Base-by-base conservation (phyloP, 2,888 invertebrate species). In the Drosophila peninsularis region DNA sequence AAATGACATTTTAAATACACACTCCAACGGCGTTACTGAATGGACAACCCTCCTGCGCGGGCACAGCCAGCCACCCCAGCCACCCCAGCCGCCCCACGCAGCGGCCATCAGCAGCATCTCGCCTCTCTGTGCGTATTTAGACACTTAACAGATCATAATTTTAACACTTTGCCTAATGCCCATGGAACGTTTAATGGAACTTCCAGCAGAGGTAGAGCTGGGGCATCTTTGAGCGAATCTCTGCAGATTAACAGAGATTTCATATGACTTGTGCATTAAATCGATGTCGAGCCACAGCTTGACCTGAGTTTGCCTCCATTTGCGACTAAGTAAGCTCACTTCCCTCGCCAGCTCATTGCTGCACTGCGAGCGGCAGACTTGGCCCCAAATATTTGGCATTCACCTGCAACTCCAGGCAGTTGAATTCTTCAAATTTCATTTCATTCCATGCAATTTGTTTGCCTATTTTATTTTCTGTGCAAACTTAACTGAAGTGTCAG, bases 1-100 rank as follows among this genome's bases (percentile, higher is more conserved):
- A 86, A 90, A 90, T 90, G 90, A 88, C 89, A 89, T 83, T 89
- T 83, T 87, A 87, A 90, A 90, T 76, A 86, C 80, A 79, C 80
- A 71, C 70, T 67, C 56, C 61, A 52, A 71, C 67, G 54, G 37
- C 52, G 36, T 41, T 24, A 74, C n/a, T 50, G 60, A 78, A 67
- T 64, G 77, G 78, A 64, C 56, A 71, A 69, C 77, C 75, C 72
- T 58, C 57, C 17, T 3, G 0, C 39, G 24, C 45, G 10, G 27
- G 58, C 49, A 37, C 32, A 54, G 17, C 14, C 52, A 37, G 14
- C 14, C 21, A 42, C 6, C 42, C 55, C 39, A 11, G 19, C 11
- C 41, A 39, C 17, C 17, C 30, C 30, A 17, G 6, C 17, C 47
- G 7, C 21, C 57, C n/a, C 47, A 34, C 24, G 6, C 39, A 30